Conservation (phyloP, 1,140 invertebrate genomes). For the Rhagoletis pomonella region DNA sequence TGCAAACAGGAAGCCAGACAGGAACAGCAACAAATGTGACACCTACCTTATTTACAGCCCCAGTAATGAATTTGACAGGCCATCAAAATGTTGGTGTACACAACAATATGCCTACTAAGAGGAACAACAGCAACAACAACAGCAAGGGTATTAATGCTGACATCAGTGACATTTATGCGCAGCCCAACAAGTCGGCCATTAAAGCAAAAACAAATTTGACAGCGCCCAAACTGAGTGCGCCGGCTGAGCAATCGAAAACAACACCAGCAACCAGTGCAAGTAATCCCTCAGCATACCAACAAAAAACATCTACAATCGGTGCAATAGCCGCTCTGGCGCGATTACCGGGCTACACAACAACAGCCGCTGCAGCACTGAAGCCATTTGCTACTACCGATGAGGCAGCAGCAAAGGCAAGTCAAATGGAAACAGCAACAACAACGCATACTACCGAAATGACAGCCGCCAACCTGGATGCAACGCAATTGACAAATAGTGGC, state of each 20-base stretch:
- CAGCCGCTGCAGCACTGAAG: background rate
- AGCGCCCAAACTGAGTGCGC: constrained; percentile 60
- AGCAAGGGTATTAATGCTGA: constrained; percentile 59
- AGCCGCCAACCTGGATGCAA: constrained; percentile 26
- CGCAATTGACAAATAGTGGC: constrained; percentile 34
- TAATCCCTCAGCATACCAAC: background rate
- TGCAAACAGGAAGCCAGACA: constrained; percentile 31
- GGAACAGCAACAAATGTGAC: background rate
- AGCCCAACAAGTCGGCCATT: constrained; percentile 65
- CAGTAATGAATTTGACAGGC: constrained; percentile 33
- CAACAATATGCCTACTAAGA: background rate
- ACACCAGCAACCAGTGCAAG: background rate
- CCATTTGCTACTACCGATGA: background rate
- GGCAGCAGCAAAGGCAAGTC: background rate
- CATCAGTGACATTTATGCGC: constrained; percentile 65
- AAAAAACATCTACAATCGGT: background rate
- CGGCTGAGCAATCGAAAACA: constrained; percentile 41
- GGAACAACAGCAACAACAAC: background rate
- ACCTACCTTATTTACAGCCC: background rate
- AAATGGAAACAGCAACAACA: constrained; percentile 4
- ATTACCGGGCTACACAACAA: constrained; percentile 10
- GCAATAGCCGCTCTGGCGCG: background rate
- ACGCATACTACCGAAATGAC: constrained; percentile 29
- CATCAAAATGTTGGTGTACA: background rate
- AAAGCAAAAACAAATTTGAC: constrained; percentile 56